These are phyloP conservation scores for Drosophila saltans DNA, from an alignment of 1,140 invertebrate species.

Conservation along the genomic window DNA sequence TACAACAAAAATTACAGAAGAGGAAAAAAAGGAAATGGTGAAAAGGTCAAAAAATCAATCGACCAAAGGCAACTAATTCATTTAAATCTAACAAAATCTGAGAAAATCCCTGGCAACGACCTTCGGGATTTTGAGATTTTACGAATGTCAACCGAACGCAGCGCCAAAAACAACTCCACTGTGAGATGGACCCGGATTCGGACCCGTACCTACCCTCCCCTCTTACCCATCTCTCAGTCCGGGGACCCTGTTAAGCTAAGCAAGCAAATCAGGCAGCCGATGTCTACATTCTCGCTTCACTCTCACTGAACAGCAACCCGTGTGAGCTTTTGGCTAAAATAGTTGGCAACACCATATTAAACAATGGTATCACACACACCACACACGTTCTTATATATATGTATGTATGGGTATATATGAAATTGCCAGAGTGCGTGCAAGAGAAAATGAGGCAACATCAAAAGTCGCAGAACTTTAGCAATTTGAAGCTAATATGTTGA, in stretches of 20 bases:
- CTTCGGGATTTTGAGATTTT: conserved; percentile 83
- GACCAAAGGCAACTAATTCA: conserved; percentile 83
- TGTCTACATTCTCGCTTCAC: conserved; percentile 19
- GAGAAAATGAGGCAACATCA: conserved; percentile 75
- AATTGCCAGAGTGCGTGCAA: conserved; percentile 43
- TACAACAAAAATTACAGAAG: conserved; percentile 30
- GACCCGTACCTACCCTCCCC: conserved; percentile 12
- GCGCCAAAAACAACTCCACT: conserved; percentile 68
- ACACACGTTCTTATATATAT: neutral
- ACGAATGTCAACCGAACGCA: conserved; percentile 83
- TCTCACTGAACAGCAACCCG: conserved; percentile 49
- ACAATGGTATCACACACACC: conserved; percentile 55
- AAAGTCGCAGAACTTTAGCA: conserved; percentile 81
- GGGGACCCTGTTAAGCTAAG: conserved; percentile 67
- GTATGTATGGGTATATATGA: neutral
- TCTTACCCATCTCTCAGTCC: conserved; percentile 3
- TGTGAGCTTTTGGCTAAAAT: conserved; percentile 81
- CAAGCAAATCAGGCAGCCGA: conserved; percentile 73
- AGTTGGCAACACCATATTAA: conserved; percentile 83
- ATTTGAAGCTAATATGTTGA: conserved; percentile 82
- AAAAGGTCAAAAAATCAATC: conserved; percentile 84
- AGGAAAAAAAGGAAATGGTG: neutral
- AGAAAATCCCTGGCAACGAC: conserved; percentile 84
- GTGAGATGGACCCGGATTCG: conserved; percentile 35
- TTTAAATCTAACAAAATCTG: conserved; percentile 84